These are phyloP conservation scores for Cydia splendana DNA, from an alignment of 1,140 invertebrate species.

Conservation along the genomic window DNA sequence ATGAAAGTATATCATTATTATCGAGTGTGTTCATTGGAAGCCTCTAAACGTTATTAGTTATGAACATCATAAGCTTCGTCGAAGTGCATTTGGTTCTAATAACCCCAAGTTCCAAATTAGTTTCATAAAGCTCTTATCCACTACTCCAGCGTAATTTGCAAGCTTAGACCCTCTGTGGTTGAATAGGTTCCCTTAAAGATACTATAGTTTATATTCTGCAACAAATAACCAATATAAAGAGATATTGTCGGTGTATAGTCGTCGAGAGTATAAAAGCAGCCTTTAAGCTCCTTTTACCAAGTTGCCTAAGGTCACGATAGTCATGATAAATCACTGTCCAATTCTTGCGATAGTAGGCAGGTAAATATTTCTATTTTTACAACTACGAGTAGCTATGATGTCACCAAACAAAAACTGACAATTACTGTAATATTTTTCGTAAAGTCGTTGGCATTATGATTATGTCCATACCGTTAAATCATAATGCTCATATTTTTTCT, in stretches of 20 bases:
- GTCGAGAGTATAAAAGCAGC: neutral
- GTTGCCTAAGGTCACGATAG: neutral
- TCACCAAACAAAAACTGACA: neutral
- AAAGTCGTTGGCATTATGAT: slow-evolving; percentile 1
- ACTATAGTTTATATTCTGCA: too few relatives aligned
- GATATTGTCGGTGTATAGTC: neutral
- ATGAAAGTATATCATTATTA: too few relatives aligned
- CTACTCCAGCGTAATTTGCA: too few relatives aligned
- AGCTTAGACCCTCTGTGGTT: too few relatives aligned
- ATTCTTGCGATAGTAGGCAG: neutral
- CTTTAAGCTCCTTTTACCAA: neutral
- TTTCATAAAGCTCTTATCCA: too few relatives aligned
- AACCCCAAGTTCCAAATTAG: too few relatives aligned
- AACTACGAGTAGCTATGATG: neutral
- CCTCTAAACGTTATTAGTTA: too few relatives aligned
- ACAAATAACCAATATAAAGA: neutral
- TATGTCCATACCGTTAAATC: neutral
- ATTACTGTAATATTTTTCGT: neutral
- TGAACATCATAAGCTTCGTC: too few relatives aligned
- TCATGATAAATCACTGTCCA: slow-evolving; percentile 1
- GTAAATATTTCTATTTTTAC: neutral
- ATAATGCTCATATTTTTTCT: neutral
- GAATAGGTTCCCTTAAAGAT: too few relatives aligned
- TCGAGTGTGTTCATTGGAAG: too few relatives aligned
- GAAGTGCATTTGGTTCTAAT: too few relatives aligned